phyloP scores from a whole-genome alignment of 64 coral and sea anemone genomes.

The Pachyseris speciosa region DNA sequence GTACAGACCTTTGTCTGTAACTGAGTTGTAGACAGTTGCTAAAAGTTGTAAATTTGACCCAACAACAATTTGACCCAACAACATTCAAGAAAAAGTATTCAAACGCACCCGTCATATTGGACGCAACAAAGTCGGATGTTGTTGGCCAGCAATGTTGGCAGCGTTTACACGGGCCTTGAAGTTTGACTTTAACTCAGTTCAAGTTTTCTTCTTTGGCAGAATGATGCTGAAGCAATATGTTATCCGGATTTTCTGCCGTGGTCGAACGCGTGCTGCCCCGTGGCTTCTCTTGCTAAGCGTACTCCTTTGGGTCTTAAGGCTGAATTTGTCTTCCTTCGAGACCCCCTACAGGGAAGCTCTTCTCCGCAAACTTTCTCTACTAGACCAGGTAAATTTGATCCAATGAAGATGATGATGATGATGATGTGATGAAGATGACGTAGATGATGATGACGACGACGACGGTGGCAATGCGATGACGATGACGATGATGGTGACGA shows the following conservation, averaged over 20 bases:
- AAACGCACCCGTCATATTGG: no score
- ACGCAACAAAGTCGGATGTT: no score
- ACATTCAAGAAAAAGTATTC: no score
- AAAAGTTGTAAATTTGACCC: no score
- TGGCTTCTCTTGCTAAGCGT: not conserved
- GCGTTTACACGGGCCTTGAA: no score
- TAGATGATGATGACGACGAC: not conserved
- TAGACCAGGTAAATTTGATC: not conserved
- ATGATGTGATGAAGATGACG: not conserved
- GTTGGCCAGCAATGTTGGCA: no score
- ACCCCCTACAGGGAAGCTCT: not conserved
- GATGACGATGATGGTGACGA: not conserved
- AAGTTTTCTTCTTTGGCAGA: not conserved
- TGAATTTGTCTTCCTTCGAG: not conserved
- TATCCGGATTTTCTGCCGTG: not conserved
- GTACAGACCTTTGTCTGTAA: no score
- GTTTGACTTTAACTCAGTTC: not conserved
- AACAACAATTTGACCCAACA: no score
- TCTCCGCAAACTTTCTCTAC: not conserved
- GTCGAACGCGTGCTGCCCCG: not conserved
- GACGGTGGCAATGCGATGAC: not conserved
- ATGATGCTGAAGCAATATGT: not conserved
- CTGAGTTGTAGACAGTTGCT: no score
- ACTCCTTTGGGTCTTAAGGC: not conserved
- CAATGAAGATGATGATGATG: not conserved